Conservation (phyloP, 1,140 invertebrate genomes). For the Sitobion miscanthi region DNA sequence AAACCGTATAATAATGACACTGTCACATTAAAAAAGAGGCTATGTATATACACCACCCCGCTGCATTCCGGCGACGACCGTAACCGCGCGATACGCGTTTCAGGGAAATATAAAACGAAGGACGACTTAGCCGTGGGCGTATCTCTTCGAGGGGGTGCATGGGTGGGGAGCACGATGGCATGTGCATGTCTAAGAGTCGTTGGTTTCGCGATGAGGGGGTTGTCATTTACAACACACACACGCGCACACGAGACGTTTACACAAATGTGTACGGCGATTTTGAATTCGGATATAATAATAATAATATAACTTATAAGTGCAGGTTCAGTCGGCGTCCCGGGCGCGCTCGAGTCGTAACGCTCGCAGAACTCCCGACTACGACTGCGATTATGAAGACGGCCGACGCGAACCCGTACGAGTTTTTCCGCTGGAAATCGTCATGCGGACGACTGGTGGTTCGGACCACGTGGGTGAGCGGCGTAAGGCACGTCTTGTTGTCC, state of each 20-base stretch:
- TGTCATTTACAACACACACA: neutral
- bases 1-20: slow-evolving; percentile 52
- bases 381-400: slow-evolving; percentile 2
- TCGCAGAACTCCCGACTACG: neutral
- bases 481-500: slow-evolving; percentile 73
- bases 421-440: slow-evolving; percentile 73
- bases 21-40: slow-evolving; percentile 45
- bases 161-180: neutral
- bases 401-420: slow-evolving; percentile 10
- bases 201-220: neutral
- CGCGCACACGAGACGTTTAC: neutral
- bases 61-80: neutral
- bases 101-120: neutral
- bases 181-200: slow-evolving; percentile 45
- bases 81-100: neutral
- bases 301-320: neutral
- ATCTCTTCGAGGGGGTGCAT: neutral
- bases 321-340: neutral
- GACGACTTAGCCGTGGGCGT: neutral
- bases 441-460: slow-evolving; percentile 72
- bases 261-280: slow-evolving; percentile 35
- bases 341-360: neutral
- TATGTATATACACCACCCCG: neutral
- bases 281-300: slow-evolving; percentile 17
- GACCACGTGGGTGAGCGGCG: slow-evolving; percentile 75